Evolutionary conservation across 2,888 invertebrate genomes (phyloP), one percentile per base, ranked within the genome.

Genomic region (Sycophila texana): DNA sequence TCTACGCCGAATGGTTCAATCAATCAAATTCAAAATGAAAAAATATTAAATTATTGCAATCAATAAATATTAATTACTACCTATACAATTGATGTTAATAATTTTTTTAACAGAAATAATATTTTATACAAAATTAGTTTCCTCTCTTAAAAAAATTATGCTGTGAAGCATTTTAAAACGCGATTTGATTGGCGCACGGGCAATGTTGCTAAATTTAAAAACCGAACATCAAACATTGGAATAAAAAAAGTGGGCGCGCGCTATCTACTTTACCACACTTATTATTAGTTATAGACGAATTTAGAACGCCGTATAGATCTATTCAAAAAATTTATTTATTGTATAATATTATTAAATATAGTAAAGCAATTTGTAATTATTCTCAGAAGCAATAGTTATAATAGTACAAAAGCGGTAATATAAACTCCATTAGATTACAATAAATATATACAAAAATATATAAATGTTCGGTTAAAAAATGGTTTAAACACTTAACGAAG

Each of bases 31-130:
- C 39, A 26, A 14, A 30, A 16, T 22, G 16, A 63, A 53, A 16
- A 60, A 18, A 49, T 70, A 60, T 61, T 61, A 7, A 39, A 53
- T 51, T 53, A 61, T 68, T 1, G 76, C 47, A 2, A n/a, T n/a
- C n/a, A n/a, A n/a, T n/a, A n/a, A n/a, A 7, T 65, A 18, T n/a
- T 70, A 5, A 61, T 61, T 20, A 76, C 1, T 14, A 68, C 57
- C n/a, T n/a, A n/a, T n/a, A n/a, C n/a, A n/a, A n/a, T n/a, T n/a
- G n/a, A n/a, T n/a, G n/a, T n/a, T n/a, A n/a, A n/a, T n/a, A n/a
- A n/a, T n/a, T n/a, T n/a, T n/a, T n/a, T n/a, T n/a, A n/a, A n/a
- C n/a, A n/a, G n/a, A n/a, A n/a, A n/a, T n/a, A n/a, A n/a, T n/a
- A n/a, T n/a, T n/a, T n/a, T n/a, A n/a, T n/a, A n/a, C n/a, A n/a